Evolutionary conservation across 1,140 invertebrate genomes (phyloP), one percentile per base, ranked within the genome.

Genomic region (Bombyx mandarina): DNA sequence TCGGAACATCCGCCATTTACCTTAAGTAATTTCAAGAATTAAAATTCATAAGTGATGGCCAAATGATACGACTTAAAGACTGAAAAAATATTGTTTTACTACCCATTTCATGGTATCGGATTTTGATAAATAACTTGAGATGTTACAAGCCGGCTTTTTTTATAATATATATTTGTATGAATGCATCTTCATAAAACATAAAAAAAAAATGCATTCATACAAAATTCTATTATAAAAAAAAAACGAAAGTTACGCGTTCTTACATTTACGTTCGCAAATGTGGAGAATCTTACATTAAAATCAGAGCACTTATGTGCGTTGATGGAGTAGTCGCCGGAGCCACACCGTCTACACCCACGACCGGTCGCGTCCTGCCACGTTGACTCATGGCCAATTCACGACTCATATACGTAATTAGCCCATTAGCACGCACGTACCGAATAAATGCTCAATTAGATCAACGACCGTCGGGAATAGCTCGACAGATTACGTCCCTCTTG

Each of bases 401-500:
- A 52, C 51, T 76, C 77, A 81, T 82, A 62, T 72, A 75, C 79
- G 74, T 81, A 86, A 86, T 86, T 86, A 86, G 74, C 53, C 82
- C 77, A 82, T 86, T 82, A 86, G 73, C 80, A 81, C 79, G 78
- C 80, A 83, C 82, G 82, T 75, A 82, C 71, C 71, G 69, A 75
- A 77, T 74, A 83, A 86, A 86, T 82, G 82, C 75, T 84, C 82
- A 84, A 86, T 86, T 86, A 86, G 80, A 82, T 77, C 79, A 86
- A 83, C 80, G 80, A 81, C 80, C 78, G 82, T 66, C 80, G 77
- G 69, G 71, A 77, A 79, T 75, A 72, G 73, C 70, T 61, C 65
- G 57, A 57, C 70, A 73, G 71, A 82, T 82, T 79, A 80, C 73
- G 72, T 74, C 65, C 78, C 77, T 76, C 63, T 73, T 67, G 66